These are phyloP conservation scores for Blastomussa wellsi DNA, from an alignment of 92 coral and sea anemone genomes.

Conservation along the genomic window DNA sequence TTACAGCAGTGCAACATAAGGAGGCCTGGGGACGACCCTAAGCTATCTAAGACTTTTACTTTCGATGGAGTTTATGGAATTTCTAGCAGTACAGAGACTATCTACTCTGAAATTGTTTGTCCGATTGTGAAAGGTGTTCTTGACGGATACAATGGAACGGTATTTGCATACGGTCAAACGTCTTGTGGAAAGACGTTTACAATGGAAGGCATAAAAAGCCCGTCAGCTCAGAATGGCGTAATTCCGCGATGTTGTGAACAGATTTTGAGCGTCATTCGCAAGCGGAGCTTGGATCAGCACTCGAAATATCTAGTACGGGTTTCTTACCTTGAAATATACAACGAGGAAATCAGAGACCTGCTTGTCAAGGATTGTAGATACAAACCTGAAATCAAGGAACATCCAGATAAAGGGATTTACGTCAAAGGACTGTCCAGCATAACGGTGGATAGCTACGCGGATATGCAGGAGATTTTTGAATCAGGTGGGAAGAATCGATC, in stretches of 20 bases:
- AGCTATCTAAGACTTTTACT: slow-evolving; percentile 61
- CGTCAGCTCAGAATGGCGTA: slow-evolving; percentile 67
- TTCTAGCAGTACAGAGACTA: slow-evolving; percentile 67
- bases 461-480: slow-evolving; percentile 71
- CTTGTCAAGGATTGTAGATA: slow-evolving; percentile 92
- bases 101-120: slow-evolving; percentile 79
- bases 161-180: slow-evolving; percentile 90
- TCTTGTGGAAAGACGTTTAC: slow-evolving; percentile 92
- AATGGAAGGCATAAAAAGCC: slow-evolving; percentile 72
- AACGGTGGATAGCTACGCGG: slow-evolving; percentile 75
- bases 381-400: slow-evolving; percentile 89
- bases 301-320: slow-evolving; percentile 76
- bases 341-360: slow-evolving; percentile 95
- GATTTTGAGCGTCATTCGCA: slow-evolving; percentile 64
- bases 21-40: slow-evolving; percentile 46
- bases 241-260: slow-evolving; percentile 83
- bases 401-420: slow-evolving; percentile 84
- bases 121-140: slow-evolving; percentile 87
- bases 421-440: slow-evolving; percentile 86
- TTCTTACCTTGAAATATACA: slow-evolving; percentile 87
- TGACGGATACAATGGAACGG: slow-evolving; percentile 89
- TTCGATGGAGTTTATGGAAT: slow-evolving; percentile 86
- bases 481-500: slow-evolving; percentile 79
- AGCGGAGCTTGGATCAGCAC: slow-evolving; percentile 55
- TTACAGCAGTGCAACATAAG: slow-evolving; percentile 68